Evolutionary conservation across 2,888 invertebrate species (phyloP).

Genomic region (Cephus sareptanus): DNA sequence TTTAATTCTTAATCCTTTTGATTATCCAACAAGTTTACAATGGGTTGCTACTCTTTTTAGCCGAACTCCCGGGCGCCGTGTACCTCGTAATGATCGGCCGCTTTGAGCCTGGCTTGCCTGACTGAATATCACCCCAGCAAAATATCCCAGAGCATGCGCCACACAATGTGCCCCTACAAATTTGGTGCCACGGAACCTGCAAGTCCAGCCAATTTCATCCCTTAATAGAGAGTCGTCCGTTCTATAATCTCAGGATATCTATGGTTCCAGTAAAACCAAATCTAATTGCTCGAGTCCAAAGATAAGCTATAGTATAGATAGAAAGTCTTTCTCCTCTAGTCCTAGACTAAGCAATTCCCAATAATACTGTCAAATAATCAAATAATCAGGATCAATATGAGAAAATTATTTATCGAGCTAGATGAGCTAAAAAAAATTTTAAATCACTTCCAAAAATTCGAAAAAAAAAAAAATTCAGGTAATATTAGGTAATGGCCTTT

Average conservation of each 20-base stretch:
- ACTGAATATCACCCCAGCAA: constrained; percentile 49
- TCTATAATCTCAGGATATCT: background rate
- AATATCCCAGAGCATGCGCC: constrained; percentile 45
- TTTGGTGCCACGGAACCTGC: constrained; percentile 11
- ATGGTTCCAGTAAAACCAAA: background rate
- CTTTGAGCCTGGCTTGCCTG: constrained; percentile 45
- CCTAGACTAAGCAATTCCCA: background rate
- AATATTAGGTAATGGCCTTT: background rate
- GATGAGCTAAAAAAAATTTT: background rate
- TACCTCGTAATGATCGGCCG: constrained; percentile 58
- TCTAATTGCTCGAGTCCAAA: background rate
- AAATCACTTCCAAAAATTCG: background rate
- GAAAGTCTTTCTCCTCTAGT: background rate
- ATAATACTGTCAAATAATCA: background rate
- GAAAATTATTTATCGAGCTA: background rate
- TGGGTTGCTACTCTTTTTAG: background rate
- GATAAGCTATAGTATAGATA: background rate
- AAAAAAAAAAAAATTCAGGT: background rate
- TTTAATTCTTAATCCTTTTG: background rate
- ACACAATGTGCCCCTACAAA: constrained; percentile 15
- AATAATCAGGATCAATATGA: background rate
- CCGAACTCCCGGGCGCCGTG: constrained; percentile 36
- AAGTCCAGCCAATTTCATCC: background rate
- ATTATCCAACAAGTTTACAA: background rate
- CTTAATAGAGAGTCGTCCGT: background rate